These are phyloP conservation scores for Limosa lapponica DNA, from an alignment of 2,797 vertebrate genomes.

Conservation along the genomic window DNA sequence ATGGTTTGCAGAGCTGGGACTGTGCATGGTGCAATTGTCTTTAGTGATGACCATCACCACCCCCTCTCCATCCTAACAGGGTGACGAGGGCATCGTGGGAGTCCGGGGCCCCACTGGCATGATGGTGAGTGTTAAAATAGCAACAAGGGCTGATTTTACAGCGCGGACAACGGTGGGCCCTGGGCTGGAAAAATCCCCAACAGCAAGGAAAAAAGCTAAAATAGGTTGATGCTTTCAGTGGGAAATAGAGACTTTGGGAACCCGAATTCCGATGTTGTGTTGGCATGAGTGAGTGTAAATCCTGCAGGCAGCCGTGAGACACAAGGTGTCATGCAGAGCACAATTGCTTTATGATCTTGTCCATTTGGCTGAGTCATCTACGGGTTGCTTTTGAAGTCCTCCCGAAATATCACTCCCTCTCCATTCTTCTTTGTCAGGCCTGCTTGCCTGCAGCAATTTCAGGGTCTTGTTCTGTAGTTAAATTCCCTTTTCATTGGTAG, in stretches of 20 bases:
- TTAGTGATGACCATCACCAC: background rate
- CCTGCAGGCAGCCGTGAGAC: background rate
- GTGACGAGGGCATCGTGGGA: constrained; percentile 82
- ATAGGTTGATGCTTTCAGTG: background rate
- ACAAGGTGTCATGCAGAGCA: background rate
- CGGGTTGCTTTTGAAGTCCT: background rate
- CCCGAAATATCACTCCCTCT: background rate
- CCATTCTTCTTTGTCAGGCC: background rate
- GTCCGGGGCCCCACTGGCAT: constrained; percentile 76
- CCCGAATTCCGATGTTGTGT: background rate
- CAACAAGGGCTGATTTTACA: fast-evolving
- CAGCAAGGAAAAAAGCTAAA: background rate
- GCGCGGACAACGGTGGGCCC: too few species aligned
- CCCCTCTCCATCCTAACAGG: constrained; percentile 69
- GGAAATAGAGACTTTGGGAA: background rate
- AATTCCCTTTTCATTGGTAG: background rate
- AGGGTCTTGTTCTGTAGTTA: background rate
- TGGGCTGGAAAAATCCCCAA: background rate
- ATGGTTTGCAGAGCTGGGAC: background rate
- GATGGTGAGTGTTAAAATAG: constrained; percentile 71
- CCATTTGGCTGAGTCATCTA: background rate
- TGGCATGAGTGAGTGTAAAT: background rate
- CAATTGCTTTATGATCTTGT: background rate
- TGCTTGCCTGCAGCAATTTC: background rate
- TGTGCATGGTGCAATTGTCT: background rate